These are phyloP conservation scores for Drosophila lutescens DNA, from an alignment of 2,888 invertebrate species.

Conservation along the genomic window DNA sequence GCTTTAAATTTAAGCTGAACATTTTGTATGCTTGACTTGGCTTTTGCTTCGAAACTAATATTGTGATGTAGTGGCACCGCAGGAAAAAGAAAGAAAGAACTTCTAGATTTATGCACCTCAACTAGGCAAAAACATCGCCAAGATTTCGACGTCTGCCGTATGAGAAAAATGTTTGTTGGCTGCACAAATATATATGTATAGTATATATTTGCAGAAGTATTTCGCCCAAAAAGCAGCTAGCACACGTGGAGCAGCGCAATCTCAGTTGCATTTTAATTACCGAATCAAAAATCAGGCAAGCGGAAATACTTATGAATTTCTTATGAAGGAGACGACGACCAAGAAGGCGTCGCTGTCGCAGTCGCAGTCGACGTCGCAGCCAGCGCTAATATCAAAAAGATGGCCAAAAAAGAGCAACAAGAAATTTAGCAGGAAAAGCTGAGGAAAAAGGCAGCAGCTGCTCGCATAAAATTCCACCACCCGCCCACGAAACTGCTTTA, in stretches of 20 bases:
- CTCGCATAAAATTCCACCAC: constrained; percentile 30
- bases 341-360: constrained; percentile 60
- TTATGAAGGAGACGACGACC: constrained; percentile 66
- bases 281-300: constrained; percentile 81
- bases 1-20: background rate
- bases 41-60: background rate
- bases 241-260: constrained; percentile 55
- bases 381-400: constrained; percentile 44
- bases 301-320: constrained; percentile 83
- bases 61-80: background rate
- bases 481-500: constrained; percentile 16
- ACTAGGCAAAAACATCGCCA: constrained; percentile 1
- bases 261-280: constrained; percentile 83
- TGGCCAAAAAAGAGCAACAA: constrained; percentile 30
- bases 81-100: background rate
- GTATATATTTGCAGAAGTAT: too few relatives aligned
- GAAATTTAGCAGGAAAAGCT: constrained; percentile 27
- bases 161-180: constrained; percentile 12
- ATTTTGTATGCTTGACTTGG: background rate
- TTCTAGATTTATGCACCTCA: constrained; percentile 1
- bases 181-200: constrained; percentile 31
- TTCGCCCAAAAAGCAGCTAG: constrained; percentile 16
- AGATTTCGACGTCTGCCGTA: constrained; percentile 8
- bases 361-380: constrained; percentile 21
- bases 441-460: constrained; percentile 48